Conservation (phyloP, 2,888 invertebrate genomes). For the Malacosoma neustria region DNA sequence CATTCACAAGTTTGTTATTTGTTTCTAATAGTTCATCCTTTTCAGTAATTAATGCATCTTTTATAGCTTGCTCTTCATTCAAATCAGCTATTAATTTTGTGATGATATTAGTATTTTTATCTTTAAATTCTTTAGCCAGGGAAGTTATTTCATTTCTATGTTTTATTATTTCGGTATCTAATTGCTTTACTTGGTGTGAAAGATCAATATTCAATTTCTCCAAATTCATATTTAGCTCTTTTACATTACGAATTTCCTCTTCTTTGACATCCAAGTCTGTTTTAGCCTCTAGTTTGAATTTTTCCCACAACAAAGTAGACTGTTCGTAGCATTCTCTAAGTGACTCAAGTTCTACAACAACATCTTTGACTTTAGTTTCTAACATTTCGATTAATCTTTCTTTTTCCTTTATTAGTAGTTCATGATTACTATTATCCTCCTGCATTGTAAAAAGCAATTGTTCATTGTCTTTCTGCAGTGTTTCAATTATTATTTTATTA, state of each 20-base stretch:
- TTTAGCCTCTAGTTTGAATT: conserved; percentile 22
- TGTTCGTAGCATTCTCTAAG: conserved; percentile 27
- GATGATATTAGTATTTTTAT: conserved; percentile 10
- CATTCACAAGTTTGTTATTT: conserved; percentile 4
- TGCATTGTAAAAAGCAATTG: conserved; percentile 33
- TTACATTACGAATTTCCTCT: conserved; percentile 18
- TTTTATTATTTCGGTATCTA: conserved; percentile 7
- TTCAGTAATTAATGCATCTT: conserved; percentile 10
- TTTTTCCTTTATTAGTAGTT: conserved; percentile 33
- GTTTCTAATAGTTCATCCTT: conserved; percentile 8
- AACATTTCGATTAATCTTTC: conserved; percentile 30
- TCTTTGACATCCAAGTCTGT: conserved; percentile 23
- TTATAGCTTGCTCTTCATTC: conserved; percentile 8
- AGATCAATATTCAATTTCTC: conserved; percentile 10
- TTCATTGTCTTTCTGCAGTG: conserved; percentile 33
- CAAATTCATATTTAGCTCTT: conserved; percentile 12
- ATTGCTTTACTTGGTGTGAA: conserved; percentile 7
- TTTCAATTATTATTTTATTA: conserved; percentile 22
- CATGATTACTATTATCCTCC: conserved; percentile 34
- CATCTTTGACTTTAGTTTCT: conserved; percentile 25
- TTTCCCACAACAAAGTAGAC: conserved; percentile 26
- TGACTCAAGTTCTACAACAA: conserved; percentile 20
- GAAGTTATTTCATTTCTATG: conserved; percentile 9
- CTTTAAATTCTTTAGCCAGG: conserved; percentile 9
- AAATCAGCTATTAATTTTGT: conserved; percentile 11